phyloP scores from a whole-genome alignment of 2,797 vertebrate species.

The Paratrypauchen microcephalus region DNA sequence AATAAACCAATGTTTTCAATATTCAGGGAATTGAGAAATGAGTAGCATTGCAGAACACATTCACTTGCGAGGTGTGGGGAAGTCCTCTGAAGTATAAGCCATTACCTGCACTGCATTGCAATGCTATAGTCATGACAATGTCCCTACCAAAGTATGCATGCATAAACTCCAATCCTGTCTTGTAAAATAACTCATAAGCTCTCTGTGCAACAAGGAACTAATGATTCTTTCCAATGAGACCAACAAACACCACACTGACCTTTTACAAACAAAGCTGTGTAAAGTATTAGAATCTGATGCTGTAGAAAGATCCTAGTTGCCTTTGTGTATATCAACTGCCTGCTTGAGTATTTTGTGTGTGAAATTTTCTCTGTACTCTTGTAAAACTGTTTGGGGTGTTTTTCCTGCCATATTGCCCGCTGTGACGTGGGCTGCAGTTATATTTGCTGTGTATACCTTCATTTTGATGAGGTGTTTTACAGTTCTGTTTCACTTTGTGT shows the following conservation, averaged over 20 bases:
- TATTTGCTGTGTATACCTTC: constrained; percentile 97
- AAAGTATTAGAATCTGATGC: constrained; percentile 97
- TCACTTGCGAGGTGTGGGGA: constrained; percentile 36
- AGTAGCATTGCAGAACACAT: constrained; percentile 61
- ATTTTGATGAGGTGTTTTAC: constrained; percentile 97
- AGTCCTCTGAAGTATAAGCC: constrained; percentile 70
- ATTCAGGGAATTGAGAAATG: constrained; percentile 56
- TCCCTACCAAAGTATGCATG: constrained; percentile 67
- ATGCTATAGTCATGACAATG: constrained; percentile 63
- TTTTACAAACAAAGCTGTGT: constrained; percentile 94
- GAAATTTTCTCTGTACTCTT: constrained; percentile 93
- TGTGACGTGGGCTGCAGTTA: constrained; percentile 84
- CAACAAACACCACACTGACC: constrained; percentile 83
- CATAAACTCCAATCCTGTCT: constrained; percentile 40
- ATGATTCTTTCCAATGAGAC: constrained; percentile 65
- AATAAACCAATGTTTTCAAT: constrained; percentile 17
- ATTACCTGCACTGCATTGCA: constrained; percentile 70
- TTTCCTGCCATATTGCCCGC: constrained; percentile 94
- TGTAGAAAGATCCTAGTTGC: constrained; percentile 99
- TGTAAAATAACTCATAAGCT: constrained; percentile 59
- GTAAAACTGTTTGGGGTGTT: constrained; percentile 97
- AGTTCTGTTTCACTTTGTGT: constrained; percentile 98
- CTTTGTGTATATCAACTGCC: constrained; percentile 99
- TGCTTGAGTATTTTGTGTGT: constrained; percentile 99
- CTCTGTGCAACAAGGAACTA: constrained; percentile 81